Conservation (phyloP, 2,113 vertebrate genomes). For the Cettia cetti region DNA sequence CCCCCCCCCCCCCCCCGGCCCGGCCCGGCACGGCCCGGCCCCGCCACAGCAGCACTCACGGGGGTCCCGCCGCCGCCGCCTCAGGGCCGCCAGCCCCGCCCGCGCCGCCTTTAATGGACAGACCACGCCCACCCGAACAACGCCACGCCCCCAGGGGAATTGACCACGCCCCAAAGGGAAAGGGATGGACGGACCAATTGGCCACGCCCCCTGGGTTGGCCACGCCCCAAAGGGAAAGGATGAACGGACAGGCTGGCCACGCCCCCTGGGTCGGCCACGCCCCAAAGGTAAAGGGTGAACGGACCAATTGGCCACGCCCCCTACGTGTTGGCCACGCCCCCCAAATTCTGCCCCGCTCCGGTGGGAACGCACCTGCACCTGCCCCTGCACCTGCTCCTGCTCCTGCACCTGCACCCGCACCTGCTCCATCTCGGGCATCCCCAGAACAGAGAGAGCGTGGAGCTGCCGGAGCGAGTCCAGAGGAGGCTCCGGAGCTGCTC, state of each 20-base stretch:
- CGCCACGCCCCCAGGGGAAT: accelerated
- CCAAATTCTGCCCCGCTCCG: too few species aligned
- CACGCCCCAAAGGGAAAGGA: too few species aligned
- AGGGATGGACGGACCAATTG: too few species aligned
- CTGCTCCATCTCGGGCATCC: accelerated
- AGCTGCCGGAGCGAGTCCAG: not conserved
- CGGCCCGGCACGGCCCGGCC: too few species aligned
- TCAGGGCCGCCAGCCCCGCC: not conserved
- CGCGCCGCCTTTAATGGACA: not conserved
- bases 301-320: not conserved
- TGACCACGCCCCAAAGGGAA: not conserved
- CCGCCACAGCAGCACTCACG: not conserved
- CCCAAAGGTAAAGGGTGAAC: too few species aligned
- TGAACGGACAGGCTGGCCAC: too few species aligned
- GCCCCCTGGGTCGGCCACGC: too few species aligned
- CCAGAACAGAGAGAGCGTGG: accelerated
- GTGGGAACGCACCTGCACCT: too few species aligned
- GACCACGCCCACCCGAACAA: accelerated
- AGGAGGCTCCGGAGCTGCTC: too few species aligned
- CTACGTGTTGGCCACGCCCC: accelerated
- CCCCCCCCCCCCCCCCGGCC: too few species aligned
- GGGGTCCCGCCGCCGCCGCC: accelerated
- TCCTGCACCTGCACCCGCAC: accelerated
- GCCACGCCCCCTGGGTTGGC: too few species aligned
- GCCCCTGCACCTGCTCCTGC: accelerated